phyloP scores from a whole-genome alignment of 2,113 vertebrate species.

The Protobothrops flavoviridis region DNA sequence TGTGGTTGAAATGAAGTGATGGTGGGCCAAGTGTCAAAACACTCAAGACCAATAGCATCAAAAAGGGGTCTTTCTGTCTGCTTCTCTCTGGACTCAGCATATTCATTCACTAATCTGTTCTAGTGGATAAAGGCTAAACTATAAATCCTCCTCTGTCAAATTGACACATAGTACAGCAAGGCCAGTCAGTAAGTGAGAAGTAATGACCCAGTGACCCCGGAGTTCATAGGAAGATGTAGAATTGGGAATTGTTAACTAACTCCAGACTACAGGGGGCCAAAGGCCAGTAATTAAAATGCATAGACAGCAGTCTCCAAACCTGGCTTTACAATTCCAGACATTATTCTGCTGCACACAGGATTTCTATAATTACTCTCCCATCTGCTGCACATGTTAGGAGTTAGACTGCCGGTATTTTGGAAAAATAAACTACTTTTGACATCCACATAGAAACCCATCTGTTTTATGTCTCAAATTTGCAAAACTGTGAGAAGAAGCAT shows the following conservation, averaged over 20 bases:
- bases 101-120: conserved; percentile 29
- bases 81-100: neutral
- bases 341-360: neutral
- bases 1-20: neutral
- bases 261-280: neutral
- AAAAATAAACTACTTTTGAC: neutral
- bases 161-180: rapidly evolving
- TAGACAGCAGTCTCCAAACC: neutral
- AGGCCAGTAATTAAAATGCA: neutral
- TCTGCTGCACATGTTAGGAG: neutral
- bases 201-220: neutral
- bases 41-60: conserved; percentile 2
- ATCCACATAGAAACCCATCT: conserved; percentile 13
- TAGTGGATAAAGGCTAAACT: conserved; percentile 61
- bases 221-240: neutral
- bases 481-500: neutral
- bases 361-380: conserved; percentile 6
- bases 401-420: neutral
- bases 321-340: neutral
- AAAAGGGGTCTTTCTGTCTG: neutral
- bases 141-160: conserved; percentile 57
- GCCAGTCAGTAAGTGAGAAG: neutral
- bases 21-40: neutral
- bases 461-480: neutral
- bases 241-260: conserved; percentile 7